Conservation (phyloP, 2,113 vertebrate genomes). For the Anthoscopus minutus region DNA sequence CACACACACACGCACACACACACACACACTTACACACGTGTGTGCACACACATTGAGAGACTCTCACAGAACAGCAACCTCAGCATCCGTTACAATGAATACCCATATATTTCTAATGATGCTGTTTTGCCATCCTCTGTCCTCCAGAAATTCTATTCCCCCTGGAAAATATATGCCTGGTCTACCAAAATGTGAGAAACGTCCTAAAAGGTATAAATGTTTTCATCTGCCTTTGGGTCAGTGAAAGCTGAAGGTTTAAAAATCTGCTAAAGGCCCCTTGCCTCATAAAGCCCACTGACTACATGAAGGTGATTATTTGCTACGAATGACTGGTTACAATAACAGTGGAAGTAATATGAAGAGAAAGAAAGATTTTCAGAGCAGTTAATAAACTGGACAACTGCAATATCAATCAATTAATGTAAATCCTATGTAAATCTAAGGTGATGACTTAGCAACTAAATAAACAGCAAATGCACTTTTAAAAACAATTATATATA, state of each 20-base stretch:
- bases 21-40: accelerated
- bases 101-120: background rate
- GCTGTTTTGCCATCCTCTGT: background rate
- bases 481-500: background rate
- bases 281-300: background rate
- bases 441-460: background rate
- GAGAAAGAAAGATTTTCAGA: background rate
- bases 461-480: background rate
- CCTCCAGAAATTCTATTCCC: background rate
- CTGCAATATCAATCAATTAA: background rate
- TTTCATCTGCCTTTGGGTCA: background rate
- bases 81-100: background rate
- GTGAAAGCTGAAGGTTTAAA: background rate
- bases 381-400: background rate
- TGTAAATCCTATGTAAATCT: background rate
- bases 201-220: background rate
- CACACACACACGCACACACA: background rate
- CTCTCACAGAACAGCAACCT: background rate
- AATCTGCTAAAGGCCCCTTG: background rate
- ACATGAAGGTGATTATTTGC: background rate
- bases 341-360: background rate
- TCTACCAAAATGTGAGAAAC: background rate
- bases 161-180: background rate
- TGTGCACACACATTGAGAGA: background rate
- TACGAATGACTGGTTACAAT: background rate